Evolutionary conservation across 64 coral and sea anemone genomes (phyloP).

Genomic region (Pocillopora verrucosa): DNA sequence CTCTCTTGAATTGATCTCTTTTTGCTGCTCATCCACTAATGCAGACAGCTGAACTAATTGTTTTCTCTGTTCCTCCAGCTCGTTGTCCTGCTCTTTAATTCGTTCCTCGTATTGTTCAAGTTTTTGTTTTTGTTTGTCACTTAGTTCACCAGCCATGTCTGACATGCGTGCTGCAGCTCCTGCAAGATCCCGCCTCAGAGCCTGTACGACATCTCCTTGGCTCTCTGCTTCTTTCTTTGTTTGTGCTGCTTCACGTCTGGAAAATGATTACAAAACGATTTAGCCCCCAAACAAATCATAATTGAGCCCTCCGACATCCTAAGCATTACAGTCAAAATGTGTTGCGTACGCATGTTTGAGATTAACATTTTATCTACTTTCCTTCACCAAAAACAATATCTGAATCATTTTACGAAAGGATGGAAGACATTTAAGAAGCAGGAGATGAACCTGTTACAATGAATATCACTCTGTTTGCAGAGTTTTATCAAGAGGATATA

Average conservation of each 20-base stretch:
- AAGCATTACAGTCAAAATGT: no score
- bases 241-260: slow-evolving; percentile 78
- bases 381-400: no score
- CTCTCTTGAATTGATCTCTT: slow-evolving; percentile 73
- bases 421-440: no score
- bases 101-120: slow-evolving; percentile 86
- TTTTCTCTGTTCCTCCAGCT: slow-evolving; percentile 79
- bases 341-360: no score
- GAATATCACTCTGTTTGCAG: no score
- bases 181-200: slow-evolving; percentile 79
- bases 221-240: slow-evolving; percentile 84
- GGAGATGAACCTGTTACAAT: no score
- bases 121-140: slow-evolving; percentile 95
- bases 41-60: slow-evolving; percentile 75
- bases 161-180: slow-evolving; percentile 93
- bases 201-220: slow-evolving; percentile 84
- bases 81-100: slow-evolving; percentile 72
- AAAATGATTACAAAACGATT: background rate
- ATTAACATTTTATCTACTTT: no score
- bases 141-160: slow-evolving; percentile 90
- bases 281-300: background rate
- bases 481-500: no score
- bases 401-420: no score
- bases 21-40: slow-evolving; percentile 80
- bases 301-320: no score